A percentile compares a stretch with the other conserved stretches of the same genome.
phyloP scores from a whole-genome alignment of 2,113 vertebrate species.

The Parus major region DNA sequence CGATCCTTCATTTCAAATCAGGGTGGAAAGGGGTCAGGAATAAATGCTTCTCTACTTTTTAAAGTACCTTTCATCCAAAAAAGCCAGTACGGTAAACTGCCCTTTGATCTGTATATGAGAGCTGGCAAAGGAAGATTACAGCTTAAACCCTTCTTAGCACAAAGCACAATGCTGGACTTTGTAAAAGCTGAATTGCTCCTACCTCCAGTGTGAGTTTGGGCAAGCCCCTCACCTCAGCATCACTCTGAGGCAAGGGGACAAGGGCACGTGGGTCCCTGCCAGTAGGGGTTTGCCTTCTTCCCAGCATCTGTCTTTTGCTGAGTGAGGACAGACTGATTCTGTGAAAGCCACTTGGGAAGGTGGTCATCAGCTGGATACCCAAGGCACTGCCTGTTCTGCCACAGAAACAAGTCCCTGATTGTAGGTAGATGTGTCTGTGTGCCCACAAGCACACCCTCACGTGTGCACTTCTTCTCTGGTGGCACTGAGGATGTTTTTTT shows the following conservation, averaged over 20 bases:
- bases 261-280: background rate
- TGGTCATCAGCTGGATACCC: background rate
- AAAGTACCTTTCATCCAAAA: background rate
- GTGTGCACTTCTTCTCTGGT: rapidly evolving
- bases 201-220: rapidly evolving
- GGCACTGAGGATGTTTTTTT: background rate
- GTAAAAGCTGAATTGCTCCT: background rate
- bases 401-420: rapidly evolving
- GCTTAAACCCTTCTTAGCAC: background rate
- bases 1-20: background rate
- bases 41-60: background rate
- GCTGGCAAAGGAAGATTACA: background rate
- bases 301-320: background rate
- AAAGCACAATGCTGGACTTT: background rate
- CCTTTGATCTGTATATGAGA: background rate
- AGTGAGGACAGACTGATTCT: background rate
- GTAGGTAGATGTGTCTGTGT: rapidly evolving
- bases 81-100: background rate
- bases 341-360: background rate
- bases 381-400: background rate
- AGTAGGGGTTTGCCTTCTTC: background rate
- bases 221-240: rapidly evolving
- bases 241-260: rapidly evolving
- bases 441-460: background rate
- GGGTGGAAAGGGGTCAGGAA: background rate